Base-by-base conservation (phyloP, 1,140 invertebrate species). In the Fopius arisanus region DNA sequence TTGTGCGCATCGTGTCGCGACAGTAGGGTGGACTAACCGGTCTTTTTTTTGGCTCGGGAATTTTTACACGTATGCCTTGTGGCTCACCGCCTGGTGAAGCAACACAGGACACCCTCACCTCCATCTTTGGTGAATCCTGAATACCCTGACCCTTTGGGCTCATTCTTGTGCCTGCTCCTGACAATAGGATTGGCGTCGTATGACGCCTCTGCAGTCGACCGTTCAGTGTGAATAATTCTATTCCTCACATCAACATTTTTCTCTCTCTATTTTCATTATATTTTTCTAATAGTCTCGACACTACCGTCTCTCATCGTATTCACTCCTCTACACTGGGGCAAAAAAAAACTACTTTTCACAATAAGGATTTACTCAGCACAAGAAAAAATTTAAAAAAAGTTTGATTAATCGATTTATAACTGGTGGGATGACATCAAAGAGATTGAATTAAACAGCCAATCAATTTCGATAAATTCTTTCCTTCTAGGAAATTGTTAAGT, bases 1-100 rank as follows among this genome's bases (percentile, higher is more conserved):
- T 78, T 51, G 76, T 76, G 2, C 81, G 78, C 72, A 71, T 77
- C 28, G 73, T 28, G 65, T 78, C 73, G 9, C 70, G 70, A 67
- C 80, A 33, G 0, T 37, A 59, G 12, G 81, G 81, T 0, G 84
- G 84, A 68, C 84, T 84, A 67, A 79, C 80, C 0, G 82, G 80
- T n/a, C 84, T 71, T 54, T 83, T 86, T 59, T 85, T 84, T 0
- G 85, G 85, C 54, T 88, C 86, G 9, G 85, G 82, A n/a, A 88
- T 88, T 29, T 80, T 83, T 0, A 88, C 84, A 2, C 85, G 79
- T 16, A 88, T 78, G 7, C 79, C 82, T 48, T 83, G 84, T 0
- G 87, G 86, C 9, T 84, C 81, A 3, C 77, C 84, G 5, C 86
- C 86, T 0, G 86, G 86, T n/a, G 74, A 31, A 0, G 84, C 4